Evolutionary conservation across 2,113 vertebrate species (phyloP), one percentile per base, ranked within the genome.

Genomic region (Genyomyrus donnyi): DNA sequence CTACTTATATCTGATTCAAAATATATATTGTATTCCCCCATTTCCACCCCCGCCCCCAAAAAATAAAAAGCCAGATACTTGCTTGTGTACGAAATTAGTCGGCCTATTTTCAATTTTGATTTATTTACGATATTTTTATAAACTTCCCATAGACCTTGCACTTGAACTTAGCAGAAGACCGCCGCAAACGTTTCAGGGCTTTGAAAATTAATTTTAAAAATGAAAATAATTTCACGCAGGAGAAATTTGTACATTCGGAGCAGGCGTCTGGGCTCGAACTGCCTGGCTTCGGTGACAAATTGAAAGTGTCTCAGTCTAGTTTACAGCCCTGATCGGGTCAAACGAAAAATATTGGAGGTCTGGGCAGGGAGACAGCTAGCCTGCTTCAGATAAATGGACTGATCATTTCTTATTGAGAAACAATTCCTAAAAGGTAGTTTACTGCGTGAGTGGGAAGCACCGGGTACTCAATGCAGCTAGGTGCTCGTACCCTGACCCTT

Each of bases 321-420:
- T 97, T 98, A 98, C 97, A 96, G 97, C 97, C 96, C 97, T 96
- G 97, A 97, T 97, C 97, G 94, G 97, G 97, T 98, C 97, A 97
- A 97, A 93, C 95, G 96, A 96, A 97, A 97, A 97, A 97, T 97
- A 97, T 97, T 97, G 96, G 96, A 96, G 96, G 96, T 96, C 96
- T 94, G 96, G 95, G 95, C 96, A 95, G 96, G 95, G 95, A 97
- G 97, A 98, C 97, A 97, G 97, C 96, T 96, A 96, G 96, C 95
- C 97, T 96, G 96, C 96, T 93, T 96, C 97, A 98, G 97, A 98
- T 98, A 97, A 98, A 98, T 98, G 97, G 97, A 97, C 97, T 97
- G 97, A 97, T 98, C 97, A 98, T 98, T 98, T 98, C 94, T 94
- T 96, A 97, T 98, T 97, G 97, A 98, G 97, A 97, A 98, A 98